These are phyloP conservation scores for Whitmania pigra DNA, from an alignment of 1,140 invertebrate genomes.

Conservation along the genomic window DNA sequence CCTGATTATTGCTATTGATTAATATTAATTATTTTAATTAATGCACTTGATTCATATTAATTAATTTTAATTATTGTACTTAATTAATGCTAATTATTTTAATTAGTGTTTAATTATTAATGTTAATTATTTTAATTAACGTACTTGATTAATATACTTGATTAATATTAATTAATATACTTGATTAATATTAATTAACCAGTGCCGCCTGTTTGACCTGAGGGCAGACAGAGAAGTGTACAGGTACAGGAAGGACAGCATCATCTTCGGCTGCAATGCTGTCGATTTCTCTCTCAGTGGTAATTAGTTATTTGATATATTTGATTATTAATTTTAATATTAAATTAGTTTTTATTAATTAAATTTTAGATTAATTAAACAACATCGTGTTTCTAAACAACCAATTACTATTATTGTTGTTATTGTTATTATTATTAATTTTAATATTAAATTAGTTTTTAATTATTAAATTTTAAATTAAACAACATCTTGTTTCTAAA, in stretches of 20 bases:
- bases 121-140: no score
- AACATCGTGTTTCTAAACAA: no score
- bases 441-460: no score
- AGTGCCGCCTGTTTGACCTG: conserved; percentile 93
- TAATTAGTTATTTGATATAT: conserved; percentile 31
- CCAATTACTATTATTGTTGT: conserved; percentile 2
- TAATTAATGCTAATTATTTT: conserved; percentile 26
- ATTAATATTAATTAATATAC: neutral
- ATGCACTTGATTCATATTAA: conserved; percentile 1
- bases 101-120: no score
- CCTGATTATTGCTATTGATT: no score
- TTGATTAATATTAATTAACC: conserved; percentile 31
- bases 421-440: neutral
- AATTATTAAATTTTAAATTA: neutral
- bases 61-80: conserved; percentile 29
- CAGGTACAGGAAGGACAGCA: conserved; percentile 88
- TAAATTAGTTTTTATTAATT: neutral
- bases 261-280: conserved; percentile 94
- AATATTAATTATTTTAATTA: no score
- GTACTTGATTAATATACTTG: neutral
- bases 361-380: no score
- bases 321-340: neutral
- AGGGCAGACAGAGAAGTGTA: conserved; percentile 94
- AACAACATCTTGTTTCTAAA: no score
- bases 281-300: conserved; percentile 94